A percentile compares a stretch with the other conserved stretches of the same genome.
phyloP scores from a whole-genome alignment of 2,797 vertebrate species.

The Coregonus suidteri region DNA sequence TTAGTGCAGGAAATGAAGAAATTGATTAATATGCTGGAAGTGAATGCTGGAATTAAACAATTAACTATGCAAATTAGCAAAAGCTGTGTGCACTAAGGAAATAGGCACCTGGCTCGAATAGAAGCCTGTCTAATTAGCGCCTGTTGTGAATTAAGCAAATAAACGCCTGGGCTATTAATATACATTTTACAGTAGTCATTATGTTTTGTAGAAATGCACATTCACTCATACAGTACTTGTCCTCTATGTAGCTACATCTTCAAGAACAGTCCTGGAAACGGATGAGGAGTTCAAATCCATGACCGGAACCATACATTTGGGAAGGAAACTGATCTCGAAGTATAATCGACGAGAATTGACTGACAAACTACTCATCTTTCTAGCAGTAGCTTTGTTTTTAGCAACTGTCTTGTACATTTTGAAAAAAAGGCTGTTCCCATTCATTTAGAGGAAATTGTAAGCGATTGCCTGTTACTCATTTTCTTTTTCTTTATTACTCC shows the following conservation, averaged over 20 bases:
- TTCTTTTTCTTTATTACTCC: slow-evolving; percentile 68
- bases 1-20: too few relatives aligned
- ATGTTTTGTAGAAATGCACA: not conserved
- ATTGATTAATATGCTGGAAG: too few relatives aligned
- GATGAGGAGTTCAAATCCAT: slow-evolving; percentile 95
- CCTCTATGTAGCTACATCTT: slow-evolving; percentile 79
- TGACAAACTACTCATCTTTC: slow-evolving; percentile 93
- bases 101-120: too few relatives aligned
- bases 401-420: slow-evolving; percentile 94
- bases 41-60: too few relatives aligned
- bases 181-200: too few relatives aligned
- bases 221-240: slow-evolving; percentile 1
- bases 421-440: slow-evolving; percentile 89
- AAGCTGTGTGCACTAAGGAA: too few relatives aligned
- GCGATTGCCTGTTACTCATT: not conserved
- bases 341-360: slow-evolving; percentile 94
- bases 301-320: slow-evolving; percentile 91
- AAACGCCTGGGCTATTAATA: too few relatives aligned
- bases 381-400: slow-evolving; percentile 90
- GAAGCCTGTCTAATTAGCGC: too few relatives aligned
- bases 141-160: too few relatives aligned
- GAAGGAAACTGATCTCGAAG: slow-evolving; percentile 93
- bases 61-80: too few relatives aligned
- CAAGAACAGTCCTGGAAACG: slow-evolving; percentile 88
- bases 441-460: not conserved